Conservation (phyloP, 2,797 vertebrate genomes). For the Xenops minutus region DNA sequence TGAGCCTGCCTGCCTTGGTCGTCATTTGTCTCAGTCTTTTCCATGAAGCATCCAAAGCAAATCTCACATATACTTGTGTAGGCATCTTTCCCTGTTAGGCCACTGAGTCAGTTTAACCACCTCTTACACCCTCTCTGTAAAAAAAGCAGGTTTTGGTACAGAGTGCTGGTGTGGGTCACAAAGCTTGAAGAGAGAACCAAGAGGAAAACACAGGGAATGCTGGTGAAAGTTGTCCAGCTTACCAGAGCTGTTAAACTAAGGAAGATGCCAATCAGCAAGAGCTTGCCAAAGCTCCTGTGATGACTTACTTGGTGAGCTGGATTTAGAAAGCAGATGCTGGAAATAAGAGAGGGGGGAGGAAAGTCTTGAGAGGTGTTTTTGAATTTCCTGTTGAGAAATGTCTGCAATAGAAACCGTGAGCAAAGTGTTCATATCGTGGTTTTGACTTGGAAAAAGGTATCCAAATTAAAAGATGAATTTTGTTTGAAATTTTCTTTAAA, state of each 20-base stretch:
- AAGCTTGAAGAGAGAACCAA: neutral
- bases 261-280: neutral
- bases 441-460: neutral
- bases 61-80: neutral
- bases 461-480: neutral
- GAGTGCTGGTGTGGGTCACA: neutral
- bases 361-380: neutral
- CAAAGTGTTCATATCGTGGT: neutral
- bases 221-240: neutral
- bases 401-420: neutral
- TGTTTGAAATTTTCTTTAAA: neutral
- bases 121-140: neutral
- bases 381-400: neutral
- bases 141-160: neutral
- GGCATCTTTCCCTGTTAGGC: neutral
- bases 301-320: neutral
- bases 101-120: neutral
- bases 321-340: neutral
- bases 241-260: neutral
- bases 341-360: accelerated
- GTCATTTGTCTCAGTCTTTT: neutral
- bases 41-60: neutral
- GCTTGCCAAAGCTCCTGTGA: neutral
- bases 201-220: neutral
- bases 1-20: neutral